Evolutionary conservation across 2,888 invertebrate species (phyloP), one percentile per base, ranked within the genome.

Genomic region (Eupithecia subfuscata): DNA sequence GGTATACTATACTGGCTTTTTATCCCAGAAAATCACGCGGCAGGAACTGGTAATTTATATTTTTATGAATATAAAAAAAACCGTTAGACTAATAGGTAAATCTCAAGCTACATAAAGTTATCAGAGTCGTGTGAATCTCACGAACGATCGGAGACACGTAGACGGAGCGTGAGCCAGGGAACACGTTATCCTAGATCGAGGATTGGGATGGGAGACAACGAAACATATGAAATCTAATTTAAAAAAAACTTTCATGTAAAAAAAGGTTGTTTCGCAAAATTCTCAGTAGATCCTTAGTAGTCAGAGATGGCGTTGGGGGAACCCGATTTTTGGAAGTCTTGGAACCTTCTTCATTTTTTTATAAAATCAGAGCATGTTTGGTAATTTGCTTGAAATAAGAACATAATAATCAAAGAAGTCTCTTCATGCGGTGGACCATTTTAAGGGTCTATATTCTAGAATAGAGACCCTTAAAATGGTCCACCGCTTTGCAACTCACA

Each of bases 121-220:
- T 76, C 78, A 77, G 70, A 71, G 70, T 30, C 16, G 52, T 25
- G 34, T 11, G 34, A 75, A 77, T 77, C 77, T 82, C 90, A 90
- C 90, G 90, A 85, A 81, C 72, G 79, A 91, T 91, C 91, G 77
- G 64, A 45, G 70, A 77, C 91, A 91, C 91, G 92, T 89, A 84
- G 34, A n/a, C 6, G 69, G 78, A 78, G 80, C 87, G 86, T 74
- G 77, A 74, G 72, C 85, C 84, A 82, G 82, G 82, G 83, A 82
- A 80, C 83, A 71, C 73, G 79, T 82, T 86, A 84, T 85, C 86
- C 63, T 64, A 82, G 82, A 84, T 85, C 70, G 65, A 52, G 77
- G 73, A 63, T 68, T 69, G 30, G 40, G 37, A 43, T 30, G 63
- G 68, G 43, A 68, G 43, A 68, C 43, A 48, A 48, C 8, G n/a